Conservation (phyloP, 2,113 vertebrate species). For the Marmota flaviventris region DNA sequence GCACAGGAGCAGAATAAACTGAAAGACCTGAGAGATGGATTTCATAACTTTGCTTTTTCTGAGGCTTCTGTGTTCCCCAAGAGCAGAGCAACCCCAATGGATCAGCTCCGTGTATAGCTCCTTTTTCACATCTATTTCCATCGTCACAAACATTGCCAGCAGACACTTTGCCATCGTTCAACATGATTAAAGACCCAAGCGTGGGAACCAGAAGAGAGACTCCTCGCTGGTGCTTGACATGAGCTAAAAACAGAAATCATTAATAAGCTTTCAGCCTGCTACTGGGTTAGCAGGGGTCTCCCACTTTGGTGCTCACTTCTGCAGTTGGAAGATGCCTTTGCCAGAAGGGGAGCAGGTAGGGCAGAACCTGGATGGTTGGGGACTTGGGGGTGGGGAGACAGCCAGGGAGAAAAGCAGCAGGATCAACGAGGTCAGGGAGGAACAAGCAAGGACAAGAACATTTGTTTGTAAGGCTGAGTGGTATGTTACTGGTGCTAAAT, state of each 20-base stretch:
- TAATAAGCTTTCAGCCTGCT: not conserved
- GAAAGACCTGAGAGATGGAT: accelerated
- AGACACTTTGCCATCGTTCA: not conserved
- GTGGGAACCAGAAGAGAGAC: not conserved
- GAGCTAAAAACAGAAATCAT: constrained; percentile 12
- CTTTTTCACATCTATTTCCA: not conserved
- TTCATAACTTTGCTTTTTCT: not conserved
- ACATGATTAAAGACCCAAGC: not conserved
- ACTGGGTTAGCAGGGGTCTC: not conserved
- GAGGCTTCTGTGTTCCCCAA: not conserved
- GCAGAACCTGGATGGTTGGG: not conserved
- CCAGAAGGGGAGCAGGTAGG: not conserved
- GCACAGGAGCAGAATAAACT: not conserved
- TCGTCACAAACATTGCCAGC: not conserved
- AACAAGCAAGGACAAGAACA: not conserved
- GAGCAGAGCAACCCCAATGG: not conserved
- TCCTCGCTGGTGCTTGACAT: not conserved
- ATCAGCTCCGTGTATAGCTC: not conserved
- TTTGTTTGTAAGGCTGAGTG: not conserved
- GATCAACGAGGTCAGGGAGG: not conserved
- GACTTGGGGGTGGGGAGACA: accelerated
- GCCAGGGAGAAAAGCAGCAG: not conserved
- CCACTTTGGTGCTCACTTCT: not conserved
- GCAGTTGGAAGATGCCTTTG: not conserved
- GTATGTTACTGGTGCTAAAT: not conserved